Evolutionary conservation across 2,888 invertebrate genomes (phyloP), one percentile per base, ranked within the genome.

Genomic region (Platycheirus albimanus): DNA sequence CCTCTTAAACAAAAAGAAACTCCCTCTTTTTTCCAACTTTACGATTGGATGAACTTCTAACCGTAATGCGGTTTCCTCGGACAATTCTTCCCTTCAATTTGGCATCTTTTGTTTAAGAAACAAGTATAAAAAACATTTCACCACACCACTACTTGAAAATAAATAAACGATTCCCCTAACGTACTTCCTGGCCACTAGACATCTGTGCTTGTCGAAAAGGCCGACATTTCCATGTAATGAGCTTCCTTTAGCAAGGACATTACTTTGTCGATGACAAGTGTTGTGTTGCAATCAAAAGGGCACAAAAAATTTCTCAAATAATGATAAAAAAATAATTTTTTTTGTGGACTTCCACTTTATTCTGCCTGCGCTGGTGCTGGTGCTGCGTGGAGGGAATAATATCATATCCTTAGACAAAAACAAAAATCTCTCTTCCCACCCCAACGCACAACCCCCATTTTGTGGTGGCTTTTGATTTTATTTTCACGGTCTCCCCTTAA

Each of bases 241-340:
- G 63, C 58, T 33, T 67, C 43, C 58, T 56, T 49, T 49, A 43
- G 15, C 33, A 45, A 7, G 43, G 51, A 33, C 63, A 56, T 64
- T 67, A 43, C 45, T 19, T 33, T 41, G 45, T 49, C 56, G 49
- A 64, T 69, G 36, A 64, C 74, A 74, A 43, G 58, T 45, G 30
- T 66, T 70, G 33, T 58, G 28, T 56, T 64, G 61, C 69, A 75
- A 75, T 70, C 64, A 75, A 64, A 70, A 51, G 20, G 63, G 19
- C 24, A 41, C 13, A 13, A 69, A 54, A 17, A 58, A 28, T 11
- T 33, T 33, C 45, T 45, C 52, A 43, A 54, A 61, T 49, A 38
- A 51, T 5, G 15, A 43, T 45, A 3, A 76, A 45, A 8, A 61
- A 43, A n/a, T 33, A 20, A 15, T 3, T 67, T 36, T 56, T 41